A percentile compares a stretch with the other conserved stretches of the same genome.
Evolutionary conservation across 2,888 invertebrate species (phyloP).

Genomic region (Idaea biselata): DNA sequence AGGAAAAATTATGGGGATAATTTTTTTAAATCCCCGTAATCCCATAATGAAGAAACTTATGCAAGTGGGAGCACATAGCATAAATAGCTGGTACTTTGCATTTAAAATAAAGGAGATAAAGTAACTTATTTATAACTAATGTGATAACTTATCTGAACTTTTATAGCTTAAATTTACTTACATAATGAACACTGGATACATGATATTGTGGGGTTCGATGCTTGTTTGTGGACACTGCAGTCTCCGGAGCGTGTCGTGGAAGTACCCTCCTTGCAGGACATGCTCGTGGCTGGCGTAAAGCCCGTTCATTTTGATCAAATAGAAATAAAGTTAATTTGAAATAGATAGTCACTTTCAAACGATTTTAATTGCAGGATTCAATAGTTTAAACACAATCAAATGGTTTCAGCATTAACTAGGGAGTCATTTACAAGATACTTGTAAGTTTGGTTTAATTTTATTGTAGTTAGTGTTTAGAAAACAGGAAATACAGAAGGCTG

Average conservation of each 20-base stretch:
- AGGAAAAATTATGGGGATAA: too few species aligned
- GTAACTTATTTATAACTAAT: background rate
- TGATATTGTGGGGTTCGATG: conserved; percentile 88
- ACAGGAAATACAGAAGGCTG: background rate
- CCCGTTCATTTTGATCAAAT: conserved; percentile 45
- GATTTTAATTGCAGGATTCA: background rate
- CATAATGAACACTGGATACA: conserved; percentile 93
- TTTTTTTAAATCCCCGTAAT: too few species aligned
- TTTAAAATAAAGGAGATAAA: background rate
- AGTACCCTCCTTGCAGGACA: conserved; percentile 90
- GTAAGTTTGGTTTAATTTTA: background rate
- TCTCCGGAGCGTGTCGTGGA: conserved; percentile 89
- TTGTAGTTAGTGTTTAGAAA: background rate
- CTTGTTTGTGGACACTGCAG: conserved; percentile 89
- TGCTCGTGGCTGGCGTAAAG: conserved; percentile 76
- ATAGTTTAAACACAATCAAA: background rate
- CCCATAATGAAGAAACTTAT: too few species aligned
- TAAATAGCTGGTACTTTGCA: too few species aligned
- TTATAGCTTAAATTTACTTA: conserved; percentile 71
- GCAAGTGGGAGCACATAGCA: too few species aligned
- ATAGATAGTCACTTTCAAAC: background rate
- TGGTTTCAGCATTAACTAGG: background rate
- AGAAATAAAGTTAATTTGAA: background rate
- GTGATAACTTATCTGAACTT: background rate
- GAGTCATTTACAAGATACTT: background rate